Base-by-base conservation (phyloP, 2,888 invertebrate species). In the Orthosia gothica region DNA sequence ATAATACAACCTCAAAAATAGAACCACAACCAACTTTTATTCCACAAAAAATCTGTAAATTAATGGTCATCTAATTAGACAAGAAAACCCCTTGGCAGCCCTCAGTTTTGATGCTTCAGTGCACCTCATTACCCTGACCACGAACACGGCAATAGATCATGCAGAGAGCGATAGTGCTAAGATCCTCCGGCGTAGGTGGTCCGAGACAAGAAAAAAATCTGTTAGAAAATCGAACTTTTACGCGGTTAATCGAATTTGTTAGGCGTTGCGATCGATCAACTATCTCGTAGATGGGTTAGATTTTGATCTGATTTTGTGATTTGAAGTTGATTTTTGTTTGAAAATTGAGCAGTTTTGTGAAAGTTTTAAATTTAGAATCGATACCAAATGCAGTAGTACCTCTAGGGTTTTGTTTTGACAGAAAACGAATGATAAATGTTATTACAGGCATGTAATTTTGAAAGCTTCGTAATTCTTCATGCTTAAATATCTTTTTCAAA, bases 151-250 rank as follows among this genome's bases (percentile, higher is more conserved):
- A 92, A 95, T 94, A 94, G 95, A 96, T 95, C 95, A 94, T 95
- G 93, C 93, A 91, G 92, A 91, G 86, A 92, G 86, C 91, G 95
- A 95, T 95, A 95, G 94, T 93, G 94, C 92, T 93, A 92, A 94
- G 94, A 94, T 92, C 91, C 92, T 85, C 88, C 88, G 76, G 91
- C 89, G 89, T 89, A 90, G 96, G 96, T 96, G 96, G 96, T 96
- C 96, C 90, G 95, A 70, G 55, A 81, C 45, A 67, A 67, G 23
- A 86, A 90, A 93, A 89, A 91, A 83, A 85, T 40, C 40, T 89
- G 90, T 89, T 90, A 89, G 91, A 93, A 93, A 93, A 91, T 86
- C 86, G 88, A 58, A 85, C 90, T 89, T 94, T 95, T 94, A 93
- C 91, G 89, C 89, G 92, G 91, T 88, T 91, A 91, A 92, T 88